Evolutionary conservation across 2,797 vertebrate species (phyloP).

Genomic region (Darevskia nairensis): DNA sequence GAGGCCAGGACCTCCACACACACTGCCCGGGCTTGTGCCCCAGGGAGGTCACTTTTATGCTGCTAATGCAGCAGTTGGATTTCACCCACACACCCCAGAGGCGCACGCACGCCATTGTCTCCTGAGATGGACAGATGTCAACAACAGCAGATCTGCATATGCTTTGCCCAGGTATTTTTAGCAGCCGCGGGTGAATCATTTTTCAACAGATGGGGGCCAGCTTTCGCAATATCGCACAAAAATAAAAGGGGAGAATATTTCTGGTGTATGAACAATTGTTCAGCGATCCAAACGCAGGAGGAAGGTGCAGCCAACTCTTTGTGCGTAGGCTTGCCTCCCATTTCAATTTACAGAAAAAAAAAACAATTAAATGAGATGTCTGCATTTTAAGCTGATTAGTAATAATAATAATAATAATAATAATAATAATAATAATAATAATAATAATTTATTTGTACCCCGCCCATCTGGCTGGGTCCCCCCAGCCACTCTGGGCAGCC

Average conservation of each 20-base stretch:
- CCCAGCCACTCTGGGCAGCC: too few relatives aligned
- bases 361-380: background rate
- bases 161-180: conserved; percentile 43
- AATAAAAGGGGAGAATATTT: background rate
- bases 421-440: too few relatives aligned
- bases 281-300: background rate
- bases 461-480: too few relatives aligned
- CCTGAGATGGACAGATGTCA: too few relatives aligned
- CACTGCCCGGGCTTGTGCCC: background rate
- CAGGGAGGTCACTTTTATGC: too few relatives aligned
- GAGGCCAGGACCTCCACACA: background rate
- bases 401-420: too few relatives aligned
- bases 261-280: background rate
- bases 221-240: conserved; percentile 32
- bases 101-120: too few relatives aligned
- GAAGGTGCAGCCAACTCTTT: background rate
- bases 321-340: background rate
- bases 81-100: too few relatives aligned
- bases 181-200: conserved; percentile 27
- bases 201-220: conserved; percentile 30
- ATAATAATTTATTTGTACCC: too few relatives aligned
- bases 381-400: background rate
- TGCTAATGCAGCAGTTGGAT: too few relatives aligned
- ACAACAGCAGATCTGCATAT: conserved; percentile 23
- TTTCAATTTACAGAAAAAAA: background rate